Percentiles rank a stretch among this genome's conserved stretches.
phyloP scores from a whole-genome alignment of 2,113 vertebrate genomes.

The Climacteris rufus region DNA sequence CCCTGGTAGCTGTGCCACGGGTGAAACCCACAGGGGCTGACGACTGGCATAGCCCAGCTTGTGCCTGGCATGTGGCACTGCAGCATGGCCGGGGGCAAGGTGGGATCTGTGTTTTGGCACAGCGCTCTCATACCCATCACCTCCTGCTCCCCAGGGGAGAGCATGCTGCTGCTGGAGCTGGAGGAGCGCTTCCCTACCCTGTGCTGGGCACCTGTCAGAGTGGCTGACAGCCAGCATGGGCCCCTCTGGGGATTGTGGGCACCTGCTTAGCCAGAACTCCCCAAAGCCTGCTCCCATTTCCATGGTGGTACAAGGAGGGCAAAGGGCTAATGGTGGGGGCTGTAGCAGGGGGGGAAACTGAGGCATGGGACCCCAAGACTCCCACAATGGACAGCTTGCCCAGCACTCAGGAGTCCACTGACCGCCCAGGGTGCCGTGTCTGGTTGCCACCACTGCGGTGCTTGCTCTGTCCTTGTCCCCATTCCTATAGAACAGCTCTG shows the following conservation, averaged over 20 bases:
- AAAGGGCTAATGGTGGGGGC: fast-evolving
- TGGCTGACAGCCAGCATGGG: fast-evolving
- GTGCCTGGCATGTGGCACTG: background rate
- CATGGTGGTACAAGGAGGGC: background rate
- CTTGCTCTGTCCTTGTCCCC: background rate
- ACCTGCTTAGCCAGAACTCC: background rate
- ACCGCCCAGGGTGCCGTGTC: background rate
- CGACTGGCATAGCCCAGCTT: background rate
- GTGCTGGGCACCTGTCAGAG: background rate
- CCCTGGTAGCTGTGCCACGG: fast-evolving
- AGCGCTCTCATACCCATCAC: background rate
- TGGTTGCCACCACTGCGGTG: fast-evolving
- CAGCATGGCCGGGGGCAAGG: background rate
- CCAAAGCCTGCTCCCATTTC: background rate
- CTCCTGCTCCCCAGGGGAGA: background rate
- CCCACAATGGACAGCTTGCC: background rate
- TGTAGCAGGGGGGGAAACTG: background rate
- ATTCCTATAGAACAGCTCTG: background rate
- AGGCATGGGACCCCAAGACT: fast-evolving
- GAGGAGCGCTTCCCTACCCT: background rate
- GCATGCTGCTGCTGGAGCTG: fast-evolving
- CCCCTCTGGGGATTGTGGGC: background rate
- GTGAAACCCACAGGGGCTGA: background rate
- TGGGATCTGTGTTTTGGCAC: background rate
- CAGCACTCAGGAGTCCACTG: background rate